These are phyloP conservation scores for Reinhardtius hippoglossoides DNA, from an alignment of 2,113 vertebrate genomes.

Conservation along the genomic window DNA sequence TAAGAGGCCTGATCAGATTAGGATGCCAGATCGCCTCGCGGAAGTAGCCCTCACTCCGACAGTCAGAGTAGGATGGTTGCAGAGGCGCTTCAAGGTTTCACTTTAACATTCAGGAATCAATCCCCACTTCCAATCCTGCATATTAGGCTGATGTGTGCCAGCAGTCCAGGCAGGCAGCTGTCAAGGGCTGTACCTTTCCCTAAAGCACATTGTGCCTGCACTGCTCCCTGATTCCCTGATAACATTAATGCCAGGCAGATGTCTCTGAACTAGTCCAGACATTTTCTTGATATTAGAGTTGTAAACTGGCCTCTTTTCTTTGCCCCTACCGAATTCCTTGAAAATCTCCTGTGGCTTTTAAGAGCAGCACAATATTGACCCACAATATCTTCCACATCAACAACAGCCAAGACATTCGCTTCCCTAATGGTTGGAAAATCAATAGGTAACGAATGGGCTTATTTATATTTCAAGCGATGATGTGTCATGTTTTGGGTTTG, in stretches of 20 bases:
- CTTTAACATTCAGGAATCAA: conserved; percentile 76
- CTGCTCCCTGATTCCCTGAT: conserved; percentile 78
- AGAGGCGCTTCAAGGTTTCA: conserved; percentile 67
- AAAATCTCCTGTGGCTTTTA: conserved; percentile 76
- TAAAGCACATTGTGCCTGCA: conserved; percentile 74
- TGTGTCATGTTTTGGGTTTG: conserved; percentile 75
- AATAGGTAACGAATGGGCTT: conserved; percentile 77
- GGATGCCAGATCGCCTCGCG: conserved; percentile 38
- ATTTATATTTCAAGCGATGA: conserved; percentile 72
- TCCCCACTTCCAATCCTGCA: conserved; percentile 66
- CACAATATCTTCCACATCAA: conserved; percentile 74
- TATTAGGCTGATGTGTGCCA: conserved; percentile 76
- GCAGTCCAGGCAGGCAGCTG: conserved; percentile 69
- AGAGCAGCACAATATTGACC: conserved; percentile 75
- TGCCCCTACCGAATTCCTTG: conserved; percentile 55
- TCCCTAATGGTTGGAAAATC: conserved; percentile 75
- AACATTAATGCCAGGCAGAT: conserved; percentile 82
- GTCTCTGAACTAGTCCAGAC: conserved; percentile 74
- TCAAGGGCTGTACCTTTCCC: conserved; percentile 74
- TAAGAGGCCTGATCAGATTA: conserved; percentile 59
- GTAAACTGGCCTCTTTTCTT: conserved; percentile 57
- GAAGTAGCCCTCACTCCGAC: conserved; percentile 27
- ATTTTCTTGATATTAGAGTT: conserved; percentile 66
- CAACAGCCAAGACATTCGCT: conserved; percentile 61
- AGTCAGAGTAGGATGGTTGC: conserved; percentile 29